Conservation (phyloP, 2,113 vertebrate genomes). For the Drymodes brunneopygia region DNA sequence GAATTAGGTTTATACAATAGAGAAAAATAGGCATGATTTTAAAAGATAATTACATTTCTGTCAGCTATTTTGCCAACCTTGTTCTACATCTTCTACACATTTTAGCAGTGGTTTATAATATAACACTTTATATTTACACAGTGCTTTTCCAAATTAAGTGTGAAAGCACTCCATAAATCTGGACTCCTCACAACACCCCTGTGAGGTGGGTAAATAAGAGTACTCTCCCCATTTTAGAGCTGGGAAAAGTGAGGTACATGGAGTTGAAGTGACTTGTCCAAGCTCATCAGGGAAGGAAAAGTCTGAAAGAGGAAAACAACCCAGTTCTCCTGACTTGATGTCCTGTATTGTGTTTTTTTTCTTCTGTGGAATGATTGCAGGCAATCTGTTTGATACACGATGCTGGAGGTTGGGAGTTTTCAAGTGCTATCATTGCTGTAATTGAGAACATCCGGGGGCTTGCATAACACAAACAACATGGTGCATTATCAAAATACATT, state of each 20-base stretch:
- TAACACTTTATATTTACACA: neutral
- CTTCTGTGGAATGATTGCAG: neutral
- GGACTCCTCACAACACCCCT: conserved; percentile 32
- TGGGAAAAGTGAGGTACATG: neutral
- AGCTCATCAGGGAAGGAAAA: neutral
- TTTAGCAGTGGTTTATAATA: neutral
- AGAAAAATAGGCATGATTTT: neutral
- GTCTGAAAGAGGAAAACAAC: neutral
- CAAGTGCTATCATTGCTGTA: neutral
- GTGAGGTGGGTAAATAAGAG: conserved; percentile 2
- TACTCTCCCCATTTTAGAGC: neutral
- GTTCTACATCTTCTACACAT: neutral
- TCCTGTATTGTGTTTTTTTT: neutral
- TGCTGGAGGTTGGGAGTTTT: neutral
- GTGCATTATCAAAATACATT: neutral
- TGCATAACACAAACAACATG: conserved; percentile 23
- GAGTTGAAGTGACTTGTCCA: neutral
- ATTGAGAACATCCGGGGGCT: neutral
- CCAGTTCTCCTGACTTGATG: neutral
- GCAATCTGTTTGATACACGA: neutral
- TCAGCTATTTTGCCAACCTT: neutral
- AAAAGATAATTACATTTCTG: conserved; percentile 16
- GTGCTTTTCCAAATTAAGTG: neutral
- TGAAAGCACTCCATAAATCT: conserved; percentile 1
- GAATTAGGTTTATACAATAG: neutral